Evolutionary conservation across 2,113 vertebrate genomes (phyloP), one percentile per base, ranked within the genome.

Genomic region (Perca flavescens): DNA sequence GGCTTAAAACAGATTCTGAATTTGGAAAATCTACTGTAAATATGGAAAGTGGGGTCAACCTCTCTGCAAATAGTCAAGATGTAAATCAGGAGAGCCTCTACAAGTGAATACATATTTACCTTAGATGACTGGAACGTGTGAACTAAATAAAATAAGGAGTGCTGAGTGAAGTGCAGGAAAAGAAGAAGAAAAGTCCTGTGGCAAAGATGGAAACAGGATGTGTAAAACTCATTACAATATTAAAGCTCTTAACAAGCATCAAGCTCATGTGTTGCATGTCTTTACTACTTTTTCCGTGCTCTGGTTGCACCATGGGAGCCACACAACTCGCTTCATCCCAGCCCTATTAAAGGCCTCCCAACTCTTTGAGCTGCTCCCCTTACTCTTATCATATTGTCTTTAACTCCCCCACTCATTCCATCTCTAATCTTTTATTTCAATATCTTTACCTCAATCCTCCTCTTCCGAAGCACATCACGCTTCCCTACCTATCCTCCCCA

Each of bases 241-340:
- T 61, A 83, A 85, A 73, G 62, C 68, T 80, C 47, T 81, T 90
- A 86, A 91, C 73, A 17, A 88, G 84, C 86, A 86, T 76, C 79
- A 50, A 72, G 74, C 75, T 77, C 77, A 83, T 80, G 80, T 67
- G 79, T 70, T 86, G 79, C 40, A 22, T 53, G 72, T 46, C 88
- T 90, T 91, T 91, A 93, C 80, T 79, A 74, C 81, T 92, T 92
- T 91, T 92, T 89, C 91, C 89, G 90, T 90, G 89, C 92, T 79
- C 77, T 74, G 19, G 22, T 5, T 72, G 69, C 49, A 62, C 68
- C 70, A 61, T 8, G 47, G 60, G 70, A 79, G 74, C 74, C 65
- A 28, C 15, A 36, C 64, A 74, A 17, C 25, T 9, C 2, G 9
- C 57, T 52, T 78, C 54, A 63, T 85, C 77, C 74, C 56, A 63